A percentile compares a stretch with the other conserved stretches of the same genome.
Evolutionary conservation across 2,797 vertebrate species (phyloP).

Genomic region (Acanthiza pusilla): DNA sequence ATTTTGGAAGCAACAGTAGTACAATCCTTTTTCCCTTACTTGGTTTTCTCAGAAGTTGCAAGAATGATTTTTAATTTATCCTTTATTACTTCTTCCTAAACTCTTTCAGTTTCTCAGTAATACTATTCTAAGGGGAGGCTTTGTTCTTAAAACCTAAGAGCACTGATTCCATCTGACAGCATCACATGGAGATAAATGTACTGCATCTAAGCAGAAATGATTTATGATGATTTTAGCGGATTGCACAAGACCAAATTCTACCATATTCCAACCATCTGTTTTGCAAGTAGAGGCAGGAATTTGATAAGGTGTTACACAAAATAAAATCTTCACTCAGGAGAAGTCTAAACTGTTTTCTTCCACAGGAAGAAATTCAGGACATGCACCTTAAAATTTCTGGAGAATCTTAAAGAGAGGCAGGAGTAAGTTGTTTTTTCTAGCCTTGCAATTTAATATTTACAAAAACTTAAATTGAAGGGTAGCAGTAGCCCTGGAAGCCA

Average conservation of each 20-base stretch:
- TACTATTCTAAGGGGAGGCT: background rate
- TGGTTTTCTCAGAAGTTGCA: slow-evolving; percentile 46
- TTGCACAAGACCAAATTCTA: slow-evolving; percentile 25
- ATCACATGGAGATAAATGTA: slow-evolving; percentile 45
- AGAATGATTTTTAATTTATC: slow-evolving; percentile 43
- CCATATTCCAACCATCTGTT: slow-evolving; percentile 11
- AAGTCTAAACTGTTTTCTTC: background rate
- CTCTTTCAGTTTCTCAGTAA: slow-evolving; percentile 30
- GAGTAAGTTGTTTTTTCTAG: background rate
- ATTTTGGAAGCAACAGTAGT: slow-evolving; percentile 30
- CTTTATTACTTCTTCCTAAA: slow-evolving; percentile 59
- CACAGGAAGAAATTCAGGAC: background rate
- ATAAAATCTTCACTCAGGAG: background rate
- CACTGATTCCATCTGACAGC: slow-evolving; percentile 30
- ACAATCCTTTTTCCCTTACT: slow-evolving; percentile 23
- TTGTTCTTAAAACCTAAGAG: slow-evolving; percentile 39
- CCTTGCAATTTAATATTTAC: background rate
- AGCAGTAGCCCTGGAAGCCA: background rate
- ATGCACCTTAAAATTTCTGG: background rate
- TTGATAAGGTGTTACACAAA: slow-evolving; percentile 12
- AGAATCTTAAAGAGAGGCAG: background rate
- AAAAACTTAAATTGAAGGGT: background rate
- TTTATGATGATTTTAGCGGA: slow-evolving; percentile 34
- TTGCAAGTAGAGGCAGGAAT: background rate
- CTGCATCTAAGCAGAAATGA: slow-evolving; percentile 26